Base-by-base conservation (phyloP, 2,888 invertebrate species). In the Drosophila paranaensis region DNA sequence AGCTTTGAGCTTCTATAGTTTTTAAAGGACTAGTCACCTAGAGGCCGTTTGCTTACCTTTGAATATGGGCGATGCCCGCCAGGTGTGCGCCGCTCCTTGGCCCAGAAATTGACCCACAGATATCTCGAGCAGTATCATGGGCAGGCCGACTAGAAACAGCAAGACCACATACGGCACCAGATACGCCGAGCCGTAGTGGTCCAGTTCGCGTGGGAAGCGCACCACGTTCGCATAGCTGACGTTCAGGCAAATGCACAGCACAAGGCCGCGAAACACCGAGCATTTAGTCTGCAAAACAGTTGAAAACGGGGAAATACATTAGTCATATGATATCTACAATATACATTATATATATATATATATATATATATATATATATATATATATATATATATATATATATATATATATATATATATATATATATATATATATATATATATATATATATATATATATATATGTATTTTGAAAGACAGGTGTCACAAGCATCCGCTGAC, bases 91-190 rank as follows among this genome's bases (percentile, higher is more conserved):
- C 71, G 93, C 92, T 62, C 93, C 93, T 81, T 93, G 93, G 40
- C 93, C 93, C 71, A 93, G 81, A 85, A 93, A 93, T 79, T 93
- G 93, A 9, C 93, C 93, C 65, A 93, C 87, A 37, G 93, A 91
- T 78, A 93, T 91, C 88, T 93, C 93, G 75, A 93, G 87, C 78
- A 93, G 82, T 56, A 93, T 90, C 78, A 93, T 91, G 75, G 93
- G 93, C 71, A 93, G 85, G 53, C 93, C 93, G 91, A 93, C 92
- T 91, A 93, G 91, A 90, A 93, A 90, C 69, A 93, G 88, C 78
- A 93, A 79, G 66, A 91, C 81, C 62, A 93, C 79, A 80, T 93
- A 93, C 79, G 93, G 93, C 79, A 93, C 77, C 73, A 93, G 81
- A 87, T 92, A 93, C 65, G 92, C 92, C 55, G 91, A 90, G 37